Conservation (phyloP, 2,888 invertebrate genomes). For the Hymenopus coronatus region DNA sequence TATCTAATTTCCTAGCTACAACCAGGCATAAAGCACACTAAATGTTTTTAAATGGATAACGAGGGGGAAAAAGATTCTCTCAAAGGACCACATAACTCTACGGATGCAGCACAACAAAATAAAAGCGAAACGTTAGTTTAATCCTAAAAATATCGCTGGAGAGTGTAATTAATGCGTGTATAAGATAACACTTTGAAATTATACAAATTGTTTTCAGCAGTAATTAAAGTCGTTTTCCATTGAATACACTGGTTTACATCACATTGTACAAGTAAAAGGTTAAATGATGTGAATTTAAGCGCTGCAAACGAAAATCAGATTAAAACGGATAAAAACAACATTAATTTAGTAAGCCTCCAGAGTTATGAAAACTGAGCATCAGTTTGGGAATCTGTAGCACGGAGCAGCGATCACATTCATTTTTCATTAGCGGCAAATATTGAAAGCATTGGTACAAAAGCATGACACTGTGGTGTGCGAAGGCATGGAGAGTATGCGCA, state of each 20-base stretch:
- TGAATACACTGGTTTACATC: not conserved
- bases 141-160: not conserved
- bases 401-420: not conserved
- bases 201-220: not conserved
- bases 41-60: not conserved
- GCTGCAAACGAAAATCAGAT: not conserved
- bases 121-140: not conserved
- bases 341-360: not conserved
- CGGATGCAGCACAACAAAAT: no score
- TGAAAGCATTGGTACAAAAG: not conserved
- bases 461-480: not conserved
- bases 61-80: not conserved
- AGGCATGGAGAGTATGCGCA: no score
- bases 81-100: not conserved
- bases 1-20: not conserved
- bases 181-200: not conserved
- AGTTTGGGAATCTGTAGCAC: not conserved
- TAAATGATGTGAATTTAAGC: not conserved
- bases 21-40: not conserved
- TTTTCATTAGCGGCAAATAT: not conserved
- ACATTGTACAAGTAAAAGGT: not conserved
- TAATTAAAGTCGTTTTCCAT: not conserved
- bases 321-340: not conserved
- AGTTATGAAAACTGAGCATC: not conserved
- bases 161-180: not conserved